Evolutionary conservation across 2,888 invertebrate species (phyloP).

Genomic region (Deilephila porcellus): DNA sequence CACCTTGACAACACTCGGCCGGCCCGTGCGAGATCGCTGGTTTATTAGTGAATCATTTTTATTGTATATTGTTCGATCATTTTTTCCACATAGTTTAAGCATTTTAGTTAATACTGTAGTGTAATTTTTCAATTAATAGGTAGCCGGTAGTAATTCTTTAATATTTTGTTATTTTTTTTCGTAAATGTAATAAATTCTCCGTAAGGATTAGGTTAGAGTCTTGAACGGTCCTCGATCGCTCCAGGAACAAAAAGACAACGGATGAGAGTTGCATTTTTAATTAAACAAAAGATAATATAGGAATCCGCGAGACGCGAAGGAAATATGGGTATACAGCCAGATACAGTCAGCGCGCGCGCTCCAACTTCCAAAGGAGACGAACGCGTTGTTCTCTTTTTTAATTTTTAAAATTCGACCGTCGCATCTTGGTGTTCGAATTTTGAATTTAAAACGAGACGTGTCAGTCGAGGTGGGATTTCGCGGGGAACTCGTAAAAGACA

Average conservation of each 20-base stretch:
- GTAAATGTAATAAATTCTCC: constrained; percentile 75
- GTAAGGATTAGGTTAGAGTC: constrained; percentile 76
- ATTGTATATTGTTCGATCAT: constrained; percentile 84
- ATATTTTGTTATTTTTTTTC: constrained; percentile 82
- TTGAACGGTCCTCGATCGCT: constrained; percentile 72
- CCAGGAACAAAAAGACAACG: constrained; percentile 82
- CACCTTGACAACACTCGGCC: constrained; percentile 49
- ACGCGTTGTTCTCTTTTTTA: constrained; percentile 31
- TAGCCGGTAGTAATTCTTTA: constrained; percentile 81
- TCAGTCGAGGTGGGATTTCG: constrained; percentile 41
- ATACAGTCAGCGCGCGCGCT: constrained; percentile 17
- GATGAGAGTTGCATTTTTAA: constrained; percentile 79
- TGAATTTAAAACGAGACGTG: constrained; percentile 47
- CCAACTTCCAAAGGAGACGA: constrained; percentile 18
- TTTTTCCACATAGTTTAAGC: constrained; percentile 82
- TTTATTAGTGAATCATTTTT: constrained; percentile 82
- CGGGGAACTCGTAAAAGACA: constrained; percentile 66
- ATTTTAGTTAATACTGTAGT: constrained; percentile 81
- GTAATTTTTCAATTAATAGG: constrained; percentile 81
- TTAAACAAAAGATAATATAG: constrained; percentile 56
- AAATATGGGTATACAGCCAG: constrained; percentile 5
- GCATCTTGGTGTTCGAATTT: constrained; percentile 50
- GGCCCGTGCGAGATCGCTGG: constrained; percentile 62
- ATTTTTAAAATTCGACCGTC: constrained; percentile 47
- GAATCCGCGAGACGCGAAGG: constrained; percentile 43